Evolutionary conservation across 2,797 vertebrate genomes (phyloP).

Genomic region (Steatocranus sp.): DNA sequence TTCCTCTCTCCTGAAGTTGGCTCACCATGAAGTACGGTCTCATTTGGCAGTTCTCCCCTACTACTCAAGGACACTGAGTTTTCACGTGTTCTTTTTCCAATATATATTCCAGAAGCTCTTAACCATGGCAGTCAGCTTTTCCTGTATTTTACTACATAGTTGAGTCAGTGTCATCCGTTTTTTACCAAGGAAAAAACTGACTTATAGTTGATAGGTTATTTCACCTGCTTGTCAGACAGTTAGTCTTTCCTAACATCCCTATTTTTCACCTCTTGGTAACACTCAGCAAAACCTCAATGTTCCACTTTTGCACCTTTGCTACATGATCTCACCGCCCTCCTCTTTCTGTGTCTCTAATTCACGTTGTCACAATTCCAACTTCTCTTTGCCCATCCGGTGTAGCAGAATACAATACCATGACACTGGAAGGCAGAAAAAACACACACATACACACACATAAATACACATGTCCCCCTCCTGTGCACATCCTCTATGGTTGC

Average conservation of each 20-base stretch:
- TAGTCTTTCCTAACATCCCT: neutral
- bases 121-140: neutral
- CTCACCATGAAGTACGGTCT: neutral
- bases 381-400: slow-evolving; percentile 29
- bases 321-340: neutral
- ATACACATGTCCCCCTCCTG: slow-evolving; percentile 50
- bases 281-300: neutral
- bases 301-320: neutral
- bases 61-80: neutral
- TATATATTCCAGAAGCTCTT: neutral
- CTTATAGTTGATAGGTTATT: neutral
- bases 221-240: neutral
- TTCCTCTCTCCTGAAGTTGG: neutral
- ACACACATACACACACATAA: slow-evolving; percentile 17
- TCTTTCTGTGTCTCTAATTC: slow-evolving; percentile 30
- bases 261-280: neutral
- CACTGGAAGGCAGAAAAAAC: slow-evolving; percentile 43
- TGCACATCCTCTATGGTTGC: slow-evolving; percentile 64
- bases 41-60: neutral
- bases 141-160: neutral
- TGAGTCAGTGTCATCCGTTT: neutral
- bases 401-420: slow-evolving; percentile 33
- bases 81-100: neutral
- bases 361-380: slow-evolving; percentile 31
- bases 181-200: neutral